Evolutionary conservation across 2,888 invertebrate genomes (phyloP), one percentile per base, ranked within the genome.

Genomic region (Hipparchia semele): DNA sequence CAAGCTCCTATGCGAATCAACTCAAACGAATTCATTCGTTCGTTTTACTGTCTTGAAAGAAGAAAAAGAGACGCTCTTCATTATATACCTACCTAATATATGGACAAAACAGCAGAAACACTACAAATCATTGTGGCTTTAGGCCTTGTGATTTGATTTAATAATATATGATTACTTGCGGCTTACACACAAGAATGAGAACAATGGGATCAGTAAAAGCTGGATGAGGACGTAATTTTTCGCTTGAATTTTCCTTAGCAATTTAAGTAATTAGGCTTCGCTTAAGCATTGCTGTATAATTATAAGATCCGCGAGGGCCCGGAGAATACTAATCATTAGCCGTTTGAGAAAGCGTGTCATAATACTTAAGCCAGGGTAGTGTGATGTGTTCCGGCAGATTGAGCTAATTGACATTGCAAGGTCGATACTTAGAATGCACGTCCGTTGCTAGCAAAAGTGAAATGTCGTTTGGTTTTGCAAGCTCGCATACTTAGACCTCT

Each of bases 321-420:
- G 59, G 68, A 72, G 80, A 77, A 79, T 79, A 79, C 79, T 77
- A 79, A 80, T 79, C 64, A 49, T 68, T 56, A 33, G 45, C 49
- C 49, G 60, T 67, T 72, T 70, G 75, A 74, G 78, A 80, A 80
- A 80, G 80, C 75, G 80, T 79, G 79, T 77, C 78, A 74, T 76
- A 77, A 79, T 70, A 61, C 66, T 74, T 73, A 67, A 73, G 73
- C 62, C 66, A 70, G 54, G 13, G 58, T 71, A 71, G 66, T 74
- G 73, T 78, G 76, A 78, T 77, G 75, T 80, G 79, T 81, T 81
- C 80, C 80, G 81, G 80, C 79, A 80, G 77, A 77, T 78, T 72
- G 73, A 70, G 61, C 70, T 76, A 77, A 78, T 75, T 73, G 77
- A 76, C 76, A 70, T 70, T 71, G 68, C 76, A 79, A 76, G 78